phyloP scores from a whole-genome alignment of 2,113 vertebrate genomes.

The Sminthopsis crassicaudata region DNA sequence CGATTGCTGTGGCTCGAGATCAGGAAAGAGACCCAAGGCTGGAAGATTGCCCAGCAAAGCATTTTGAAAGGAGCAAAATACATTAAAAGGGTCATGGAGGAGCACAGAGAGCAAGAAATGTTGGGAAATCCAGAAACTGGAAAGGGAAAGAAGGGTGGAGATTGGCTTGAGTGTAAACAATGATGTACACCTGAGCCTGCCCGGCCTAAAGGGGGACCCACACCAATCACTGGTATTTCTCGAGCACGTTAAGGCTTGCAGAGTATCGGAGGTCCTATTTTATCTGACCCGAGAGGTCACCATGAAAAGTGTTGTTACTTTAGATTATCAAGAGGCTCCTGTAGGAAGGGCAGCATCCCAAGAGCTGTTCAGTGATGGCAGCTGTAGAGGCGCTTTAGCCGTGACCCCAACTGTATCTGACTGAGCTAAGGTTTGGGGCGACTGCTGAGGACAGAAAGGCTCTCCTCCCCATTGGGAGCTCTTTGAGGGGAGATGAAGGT shows the following conservation, averaged over 20 bases:
- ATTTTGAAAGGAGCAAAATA: not conserved
- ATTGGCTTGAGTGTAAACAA: too few species aligned
- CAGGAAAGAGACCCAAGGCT: not conserved
- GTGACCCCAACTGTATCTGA: not conserved
- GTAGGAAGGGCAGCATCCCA: too few species aligned
- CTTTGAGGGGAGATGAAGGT: not conserved
- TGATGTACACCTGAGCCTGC: too few species aligned
- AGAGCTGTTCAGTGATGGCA: too few species aligned
- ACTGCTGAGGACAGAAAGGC: too few species aligned
- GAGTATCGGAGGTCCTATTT: too few species aligned
- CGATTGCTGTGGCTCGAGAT: not conserved
- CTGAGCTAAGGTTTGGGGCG: not conserved
- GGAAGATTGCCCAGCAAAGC: not conserved
- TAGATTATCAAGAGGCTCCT: not conserved
- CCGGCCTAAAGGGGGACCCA: too few species aligned
- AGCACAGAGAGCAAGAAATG: not conserved
- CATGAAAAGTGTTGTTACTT: not conserved
- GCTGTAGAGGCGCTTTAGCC: not conserved
- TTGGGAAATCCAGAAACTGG: not conserved
- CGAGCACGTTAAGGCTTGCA: too few species aligned
- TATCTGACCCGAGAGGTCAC: not conserved
- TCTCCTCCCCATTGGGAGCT: not conserved
- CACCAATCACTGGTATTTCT: not conserved
- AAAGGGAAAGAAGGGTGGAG: not conserved
- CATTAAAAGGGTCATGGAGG: not conserved